Evolutionary conservation across 2,797 vertebrate genomes (phyloP).

Genomic region (Thamnophis elegans): DNA sequence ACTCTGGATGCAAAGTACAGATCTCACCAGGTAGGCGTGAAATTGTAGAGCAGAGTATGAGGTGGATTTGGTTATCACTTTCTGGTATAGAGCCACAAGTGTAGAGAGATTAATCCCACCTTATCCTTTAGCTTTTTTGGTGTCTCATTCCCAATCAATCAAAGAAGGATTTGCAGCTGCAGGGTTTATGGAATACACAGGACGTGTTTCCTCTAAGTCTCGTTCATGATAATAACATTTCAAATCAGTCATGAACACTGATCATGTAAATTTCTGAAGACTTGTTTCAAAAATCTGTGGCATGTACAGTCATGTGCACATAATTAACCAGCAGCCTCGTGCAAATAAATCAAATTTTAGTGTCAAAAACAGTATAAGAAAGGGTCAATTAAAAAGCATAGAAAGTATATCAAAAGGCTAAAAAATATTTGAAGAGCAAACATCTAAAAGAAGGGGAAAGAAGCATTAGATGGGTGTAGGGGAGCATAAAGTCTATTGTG

Average conservation of each 20-base stretch:
- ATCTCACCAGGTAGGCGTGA: constrained; percentile 85
- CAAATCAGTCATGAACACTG: not conserved
- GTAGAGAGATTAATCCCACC: not conserved
- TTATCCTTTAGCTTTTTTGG: not conserved
- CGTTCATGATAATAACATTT: not conserved
- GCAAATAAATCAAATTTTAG: not conserved
- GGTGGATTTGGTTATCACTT: not conserved
- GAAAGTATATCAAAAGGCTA: not conserved
- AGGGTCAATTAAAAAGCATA: not conserved
- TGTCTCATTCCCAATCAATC: not conserved
- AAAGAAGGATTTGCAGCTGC: not conserved
- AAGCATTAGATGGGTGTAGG: not conserved
- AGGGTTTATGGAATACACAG: not conserved
- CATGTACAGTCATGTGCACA: not conserved
- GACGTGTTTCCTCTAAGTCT: not conserved
- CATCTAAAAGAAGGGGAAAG: not conserved
- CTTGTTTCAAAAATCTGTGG: not conserved
- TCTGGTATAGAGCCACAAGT: not conserved
- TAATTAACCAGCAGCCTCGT: not conserved
- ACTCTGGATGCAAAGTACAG: constrained; percentile 95
- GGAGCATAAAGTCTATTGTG: not conserved
- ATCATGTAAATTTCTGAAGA: not conserved
- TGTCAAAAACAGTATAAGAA: not conserved
- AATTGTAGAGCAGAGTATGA: rapidly evolving
- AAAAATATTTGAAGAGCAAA: not conserved